A percentile compares a stretch with the other conserved stretches of the same genome.
Conservation (phyloP, 2,888 invertebrate genomes). For the Lacanobia oleracea region DNA sequence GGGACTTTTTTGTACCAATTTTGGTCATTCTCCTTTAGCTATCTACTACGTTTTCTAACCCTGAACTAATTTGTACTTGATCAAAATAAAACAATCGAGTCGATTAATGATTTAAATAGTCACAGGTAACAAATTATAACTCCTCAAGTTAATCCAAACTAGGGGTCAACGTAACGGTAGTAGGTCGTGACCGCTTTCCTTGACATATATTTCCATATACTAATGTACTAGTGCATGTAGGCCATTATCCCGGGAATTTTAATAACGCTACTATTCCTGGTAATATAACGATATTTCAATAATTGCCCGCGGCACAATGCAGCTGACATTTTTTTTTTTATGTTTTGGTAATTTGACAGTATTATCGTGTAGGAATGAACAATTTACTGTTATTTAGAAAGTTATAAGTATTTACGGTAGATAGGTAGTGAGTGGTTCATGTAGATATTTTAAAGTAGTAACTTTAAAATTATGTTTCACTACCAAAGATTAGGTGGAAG, state of each 20-base stretch:
- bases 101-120: conserved; percentile 40
- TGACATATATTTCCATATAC: conserved; percentile 37
- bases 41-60: neutral
- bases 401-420: neutral
- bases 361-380: neutral
- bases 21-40: no score
- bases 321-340: neutral
- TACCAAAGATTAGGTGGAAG: neutral
- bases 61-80: conserved; percentile 13
- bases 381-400: conserved; percentile 9
- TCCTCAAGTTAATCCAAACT: conserved; percentile 35
- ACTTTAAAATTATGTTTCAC: neutral
- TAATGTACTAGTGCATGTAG: conserved; percentile 18
- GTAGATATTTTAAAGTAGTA: neutral
- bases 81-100: conserved; percentile 25
- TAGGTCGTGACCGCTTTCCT: conserved; percentile 57
- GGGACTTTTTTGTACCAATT: no score
- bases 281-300: conserved; percentile 12
- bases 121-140: conserved; percentile 37
- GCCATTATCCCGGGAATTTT: conserved; percentile 23
- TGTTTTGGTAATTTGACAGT: neutral
- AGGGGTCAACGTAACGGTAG: conserved; percentile 49
- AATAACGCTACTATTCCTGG: conserved; percentile 13
- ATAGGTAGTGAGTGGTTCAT: neutral
- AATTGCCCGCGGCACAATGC: neutral